Evolutionary conservation across 2,113 vertebrate genomes (phyloP), one percentile per base, ranked within the genome.

Genomic region (Lipotes vexillifer): DNA sequence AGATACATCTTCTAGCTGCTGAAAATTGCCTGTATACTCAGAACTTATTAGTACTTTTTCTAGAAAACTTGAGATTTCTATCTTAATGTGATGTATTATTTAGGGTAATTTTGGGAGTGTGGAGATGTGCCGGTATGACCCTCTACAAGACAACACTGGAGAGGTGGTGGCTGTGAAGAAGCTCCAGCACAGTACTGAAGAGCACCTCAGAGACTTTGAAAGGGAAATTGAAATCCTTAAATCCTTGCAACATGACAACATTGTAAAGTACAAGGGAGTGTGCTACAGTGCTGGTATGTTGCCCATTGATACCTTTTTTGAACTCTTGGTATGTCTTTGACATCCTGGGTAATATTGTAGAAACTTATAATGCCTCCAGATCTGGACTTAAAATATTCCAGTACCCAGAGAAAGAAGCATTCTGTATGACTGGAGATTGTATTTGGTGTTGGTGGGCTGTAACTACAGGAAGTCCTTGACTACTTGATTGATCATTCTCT

Each of bases 81-180:
- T 71, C 25, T 36, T 92, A 36, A 90, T 66, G 7, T 81, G 14
- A 0, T 85, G 49, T 95, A 69, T 74, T 59, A 49, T 95, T 80
- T 95, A 99, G 99, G 99, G 99, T 20, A 99, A 99, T 98, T 99
- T 99, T 97, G 99, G 99, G 93, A 99, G 99, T 33, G 99, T 99
- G 98, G 99, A 99, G 98, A 99, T 99, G 99, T 99, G 99, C 97
- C 98, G 99, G 1, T 99, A 99, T 44, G 99, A 99, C 97, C 99
- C 99, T 0, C 98, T 99, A 52, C 99, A 99, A 98, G 99, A 99
- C 98, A 99, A 99, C 98, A 99, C 99, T 0, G 99, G 99, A 1
- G 99, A 99, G 78, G 99, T 99, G 95, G 99, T 99, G 75, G 99
- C 99, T 18, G 99, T 99, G 87, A 99, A 99, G 96, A 99, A 99